phyloP scores from a whole-genome alignment of 2,888 invertebrate species.

The Leptopilina drosophilae region DNA sequence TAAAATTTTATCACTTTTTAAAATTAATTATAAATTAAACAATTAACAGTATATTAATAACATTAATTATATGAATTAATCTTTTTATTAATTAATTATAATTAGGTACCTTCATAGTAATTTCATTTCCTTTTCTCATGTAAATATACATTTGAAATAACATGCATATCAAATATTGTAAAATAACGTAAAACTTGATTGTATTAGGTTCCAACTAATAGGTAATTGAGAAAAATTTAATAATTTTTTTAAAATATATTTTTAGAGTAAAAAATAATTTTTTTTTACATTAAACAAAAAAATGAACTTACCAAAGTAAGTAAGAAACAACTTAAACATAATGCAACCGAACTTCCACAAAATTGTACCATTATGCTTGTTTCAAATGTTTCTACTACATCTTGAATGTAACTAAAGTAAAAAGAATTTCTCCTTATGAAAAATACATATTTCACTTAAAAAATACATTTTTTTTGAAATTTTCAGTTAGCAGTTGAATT shows the following conservation, averaged over 20 bases:
- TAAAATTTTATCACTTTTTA: too few relatives aligned
- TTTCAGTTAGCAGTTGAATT: too few relatives aligned
- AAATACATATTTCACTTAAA: too few relatives aligned
- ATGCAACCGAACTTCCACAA: background rate
- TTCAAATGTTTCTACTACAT: background rate
- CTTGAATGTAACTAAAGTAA: background rate
- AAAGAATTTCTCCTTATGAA: too few relatives aligned
- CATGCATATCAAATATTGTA: slow-evolving; percentile 1
- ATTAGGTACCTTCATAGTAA: slow-evolving; percentile 2
- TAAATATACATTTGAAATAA: slow-evolving; percentile 4
- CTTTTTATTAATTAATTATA: too few relatives aligned
- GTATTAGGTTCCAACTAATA: background rate
- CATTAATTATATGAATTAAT: too few relatives aligned
- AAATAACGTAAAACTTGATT: background rate
- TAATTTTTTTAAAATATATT: background rate
- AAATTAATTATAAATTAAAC: too few relatives aligned
- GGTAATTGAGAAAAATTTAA: background rate
- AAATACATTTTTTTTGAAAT: too few relatives aligned
- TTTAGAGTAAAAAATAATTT: too few relatives aligned
- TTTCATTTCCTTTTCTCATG: background rate
- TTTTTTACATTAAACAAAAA: background rate
- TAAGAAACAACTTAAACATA: slow-evolving; percentile 1
- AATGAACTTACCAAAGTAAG: background rate
- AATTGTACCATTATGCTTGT: background rate
- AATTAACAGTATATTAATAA: too few relatives aligned